Conservation (phyloP, 2,113 vertebrate species). For the Calypte anna region DNA sequence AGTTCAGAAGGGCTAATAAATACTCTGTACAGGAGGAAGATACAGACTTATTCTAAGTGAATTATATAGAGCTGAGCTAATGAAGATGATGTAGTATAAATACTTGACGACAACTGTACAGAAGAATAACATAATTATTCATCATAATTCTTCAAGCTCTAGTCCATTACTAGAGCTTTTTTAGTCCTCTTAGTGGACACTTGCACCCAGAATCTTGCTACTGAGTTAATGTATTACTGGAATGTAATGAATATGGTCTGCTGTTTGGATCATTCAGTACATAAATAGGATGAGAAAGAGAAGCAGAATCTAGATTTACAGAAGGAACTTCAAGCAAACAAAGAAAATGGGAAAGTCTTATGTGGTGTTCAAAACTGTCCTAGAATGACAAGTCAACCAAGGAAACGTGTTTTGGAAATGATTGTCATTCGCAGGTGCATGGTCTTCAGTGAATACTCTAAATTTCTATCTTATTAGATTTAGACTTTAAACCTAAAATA, state of each 20-base stretch:
- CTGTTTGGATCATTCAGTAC: neutral
- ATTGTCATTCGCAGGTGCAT: neutral
- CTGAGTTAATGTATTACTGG: too few species aligned
- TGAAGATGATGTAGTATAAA: neutral
- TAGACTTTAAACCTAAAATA: neutral
- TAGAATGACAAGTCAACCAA: neutral
- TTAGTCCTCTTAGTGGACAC: neutral
- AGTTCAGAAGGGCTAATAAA: neutral
- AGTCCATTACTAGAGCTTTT: neutral
- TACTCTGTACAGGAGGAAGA: neutral
- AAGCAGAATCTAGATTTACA: neutral
- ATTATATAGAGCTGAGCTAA: neutral
- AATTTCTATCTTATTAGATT: neutral
- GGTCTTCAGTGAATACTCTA: neutral
- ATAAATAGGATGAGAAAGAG: neutral
- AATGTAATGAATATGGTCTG: neutral
- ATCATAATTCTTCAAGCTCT: neutral
- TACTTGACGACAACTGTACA: neutral
- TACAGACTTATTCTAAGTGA: neutral
- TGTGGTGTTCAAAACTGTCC: neutral
- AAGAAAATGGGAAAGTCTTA: constrained; percentile 1
- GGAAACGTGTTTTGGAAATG: neutral
- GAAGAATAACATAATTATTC: neutral
- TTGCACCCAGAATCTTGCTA: neutral
- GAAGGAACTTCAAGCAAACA: neutral